Base-by-base conservation (phyloP, 2,113 vertebrate species). In the Lamprologus lemairii region DNA sequence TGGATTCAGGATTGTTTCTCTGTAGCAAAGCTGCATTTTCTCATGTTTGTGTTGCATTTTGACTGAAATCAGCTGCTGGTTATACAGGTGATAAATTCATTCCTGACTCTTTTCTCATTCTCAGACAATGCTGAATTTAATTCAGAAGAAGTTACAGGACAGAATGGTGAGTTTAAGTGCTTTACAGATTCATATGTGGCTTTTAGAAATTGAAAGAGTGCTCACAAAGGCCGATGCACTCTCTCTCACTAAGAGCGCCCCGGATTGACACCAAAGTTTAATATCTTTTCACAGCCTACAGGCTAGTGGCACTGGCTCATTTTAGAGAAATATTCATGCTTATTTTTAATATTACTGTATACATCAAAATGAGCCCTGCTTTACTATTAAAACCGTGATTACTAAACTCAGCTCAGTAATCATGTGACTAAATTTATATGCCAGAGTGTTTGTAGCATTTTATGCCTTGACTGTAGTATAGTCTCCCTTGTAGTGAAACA, bases 51-150 rank as follows among this genome's bases (percentile, higher is more conserved):
- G 65, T 42, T 73, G 13, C 65, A 42, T 40, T 28, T 28, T n/a
- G 45, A 49, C 26, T n/a, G 73, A 78, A 31, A 78, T 78, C 17
- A 54, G 47, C 49, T 78, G 45, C 10, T 49, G 71, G 13, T 78
- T 49, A 33, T 47, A 13, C 45, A 49, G 16, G 21, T 73, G 40
- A 73, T 73, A 17, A 45, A 73, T 47, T 45, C 21, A 28, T 73
- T 73, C 68, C 21, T 73, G 16, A 75, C 26, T 33, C 31, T 57
- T 79, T 63, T 80, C 14, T 88, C 86, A 4, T 84, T 88, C 4
- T 81, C 94, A 99, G 98, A 99, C 98, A 8, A 99, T 99, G 98
- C 92, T 99, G 83, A 99, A 98, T 93, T 90, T 99, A 94, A 99
- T 99, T 88, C 98, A 99, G 96, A 99, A 99, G 96, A 99, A 99